phyloP scores from a whole-genome alignment of 2,113 vertebrate species.

The Tragelaphus imberbis region DNA sequence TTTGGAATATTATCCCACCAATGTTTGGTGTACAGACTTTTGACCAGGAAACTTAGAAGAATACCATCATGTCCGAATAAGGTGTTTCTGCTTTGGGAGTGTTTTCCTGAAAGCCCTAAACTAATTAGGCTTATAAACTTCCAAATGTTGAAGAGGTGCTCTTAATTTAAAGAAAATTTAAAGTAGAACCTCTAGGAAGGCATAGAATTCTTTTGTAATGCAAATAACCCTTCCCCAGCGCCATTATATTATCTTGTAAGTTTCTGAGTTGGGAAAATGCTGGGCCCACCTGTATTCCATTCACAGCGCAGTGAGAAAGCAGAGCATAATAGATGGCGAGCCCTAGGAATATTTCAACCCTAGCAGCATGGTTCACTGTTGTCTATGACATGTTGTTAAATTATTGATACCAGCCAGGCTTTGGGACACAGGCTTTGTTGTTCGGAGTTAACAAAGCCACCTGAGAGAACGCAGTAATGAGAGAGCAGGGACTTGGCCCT shows the following conservation, averaged over 20 bases:
- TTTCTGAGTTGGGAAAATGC: slow-evolving; percentile 53
- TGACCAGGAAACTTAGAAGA: neutral
- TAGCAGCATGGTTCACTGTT: slow-evolving; percentile 81
- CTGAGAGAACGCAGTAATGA: slow-evolving; percentile 66
- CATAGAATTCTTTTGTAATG: slow-evolving; percentile 54
- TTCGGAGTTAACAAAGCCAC: slow-evolving; percentile 71
- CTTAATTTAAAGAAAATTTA: slow-evolving; percentile 54
- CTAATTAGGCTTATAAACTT: slow-evolving; percentile 41
- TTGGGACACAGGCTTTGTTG: slow-evolving; percentile 77
- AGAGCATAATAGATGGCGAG: slow-evolving; percentile 75
- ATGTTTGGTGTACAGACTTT: neutral
- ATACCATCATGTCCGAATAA: neutral
- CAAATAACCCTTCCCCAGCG: slow-evolving; percentile 49
- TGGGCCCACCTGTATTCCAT: slow-evolving; percentile 63
- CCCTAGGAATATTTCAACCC: slow-evolving; percentile 74
- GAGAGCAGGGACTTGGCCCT: slow-evolving; percentile 38
- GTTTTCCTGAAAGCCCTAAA: neutral
- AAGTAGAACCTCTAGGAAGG: slow-evolving; percentile 11
- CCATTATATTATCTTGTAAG: slow-evolving; percentile 44
- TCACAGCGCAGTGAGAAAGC: slow-evolving; percentile 63
- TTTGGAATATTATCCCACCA: neutral
- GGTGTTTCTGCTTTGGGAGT: neutral
- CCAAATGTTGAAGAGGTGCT: neutral
- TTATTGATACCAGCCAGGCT: slow-evolving; percentile 81
- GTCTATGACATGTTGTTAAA: slow-evolving; percentile 82